Evolutionary conservation across 2,888 invertebrate species (phyloP).

Genomic region (Dynastes hyllus): DNA sequence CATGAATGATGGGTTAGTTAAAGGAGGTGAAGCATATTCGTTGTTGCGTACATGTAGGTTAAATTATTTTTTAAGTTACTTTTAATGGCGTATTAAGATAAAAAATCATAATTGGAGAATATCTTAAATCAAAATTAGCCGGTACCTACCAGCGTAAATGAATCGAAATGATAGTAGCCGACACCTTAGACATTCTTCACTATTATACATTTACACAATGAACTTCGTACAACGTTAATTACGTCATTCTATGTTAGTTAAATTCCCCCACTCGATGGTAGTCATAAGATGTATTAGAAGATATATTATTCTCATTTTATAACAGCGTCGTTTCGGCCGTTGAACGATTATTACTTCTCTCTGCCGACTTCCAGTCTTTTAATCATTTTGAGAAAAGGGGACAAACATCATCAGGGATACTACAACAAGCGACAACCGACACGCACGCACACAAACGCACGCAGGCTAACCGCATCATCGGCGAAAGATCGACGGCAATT

Average conservation of each 20-base stretch:
- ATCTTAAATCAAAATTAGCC: neutral
- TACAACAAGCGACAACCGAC: conserved; percentile 3
- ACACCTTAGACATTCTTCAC: neutral
- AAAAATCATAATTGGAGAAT: neutral
- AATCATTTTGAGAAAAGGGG: conserved; percentile 32
- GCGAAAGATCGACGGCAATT: conserved; percentile 53
- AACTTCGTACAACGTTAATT: conserved; percentile 24
- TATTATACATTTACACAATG: neutral
- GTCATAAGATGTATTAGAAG: conserved; percentile 25
- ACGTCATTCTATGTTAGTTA: conserved; percentile 16
- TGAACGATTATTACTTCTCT: conserved; percentile 10
- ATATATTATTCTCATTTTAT: conserved; percentile 32
- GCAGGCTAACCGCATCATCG: neutral
- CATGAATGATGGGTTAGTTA: too few species aligned
- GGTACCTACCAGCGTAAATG: neutral
- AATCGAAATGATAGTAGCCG: neutral
- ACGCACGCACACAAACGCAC: neutral
- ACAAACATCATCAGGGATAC: neutral
- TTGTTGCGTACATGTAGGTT: too few species aligned
- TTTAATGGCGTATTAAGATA: neutral
- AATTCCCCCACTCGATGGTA: neutral
- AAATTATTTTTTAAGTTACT: too few species aligned
- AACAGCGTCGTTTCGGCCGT: neutral
- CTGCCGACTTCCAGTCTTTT: conserved; percentile 11
- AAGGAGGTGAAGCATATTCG: too few species aligned